These are phyloP conservation scores for Teleopsis dalmanni DNA, from an alignment of 1,140 invertebrate species.

Conservation along the genomic window DNA sequence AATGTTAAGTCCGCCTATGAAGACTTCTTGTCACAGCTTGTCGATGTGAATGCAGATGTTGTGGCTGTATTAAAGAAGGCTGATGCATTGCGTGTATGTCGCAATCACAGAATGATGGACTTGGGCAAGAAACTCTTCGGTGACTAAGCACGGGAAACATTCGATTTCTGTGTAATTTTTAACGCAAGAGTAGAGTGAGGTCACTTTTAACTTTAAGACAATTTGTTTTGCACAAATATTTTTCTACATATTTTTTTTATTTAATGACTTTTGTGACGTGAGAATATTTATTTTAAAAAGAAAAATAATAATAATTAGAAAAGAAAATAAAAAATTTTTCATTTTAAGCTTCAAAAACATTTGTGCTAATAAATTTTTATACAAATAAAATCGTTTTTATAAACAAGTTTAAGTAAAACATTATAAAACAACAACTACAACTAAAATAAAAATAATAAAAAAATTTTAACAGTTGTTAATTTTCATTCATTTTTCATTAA, in stretches of 20 bases:
- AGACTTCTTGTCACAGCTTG: constrained; percentile 77
- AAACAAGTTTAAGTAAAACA: too few species aligned
- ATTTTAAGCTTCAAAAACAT: too few species aligned
- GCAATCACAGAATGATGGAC: constrained; percentile 81
- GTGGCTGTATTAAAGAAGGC: constrained; percentile 72
- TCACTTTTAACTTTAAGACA: too few species aligned
- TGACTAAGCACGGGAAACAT: constrained; percentile 50
- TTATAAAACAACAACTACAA: too few species aligned
- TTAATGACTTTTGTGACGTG: too few species aligned
- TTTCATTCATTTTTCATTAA: too few species aligned
- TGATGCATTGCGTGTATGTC: constrained; percentile 71
- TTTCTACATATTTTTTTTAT: too few species aligned
- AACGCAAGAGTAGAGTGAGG: neutral
- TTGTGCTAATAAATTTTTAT: too few species aligned
- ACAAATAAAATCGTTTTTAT: too few species aligned
- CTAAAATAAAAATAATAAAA: too few species aligned
- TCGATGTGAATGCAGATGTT: constrained; percentile 69
- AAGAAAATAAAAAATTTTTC: neutral
- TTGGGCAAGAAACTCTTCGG: constrained; percentile 77
- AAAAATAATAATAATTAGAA: neutral
- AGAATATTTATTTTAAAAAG: neutral
- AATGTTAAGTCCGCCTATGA: constrained; percentile 84
- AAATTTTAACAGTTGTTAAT: too few species aligned
- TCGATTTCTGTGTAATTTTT: neutral
- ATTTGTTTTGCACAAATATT: too few species aligned